Base-by-base conservation (phyloP, 2,888 invertebrate genomes). In the Pristionchus fissidentatus region DNA sequence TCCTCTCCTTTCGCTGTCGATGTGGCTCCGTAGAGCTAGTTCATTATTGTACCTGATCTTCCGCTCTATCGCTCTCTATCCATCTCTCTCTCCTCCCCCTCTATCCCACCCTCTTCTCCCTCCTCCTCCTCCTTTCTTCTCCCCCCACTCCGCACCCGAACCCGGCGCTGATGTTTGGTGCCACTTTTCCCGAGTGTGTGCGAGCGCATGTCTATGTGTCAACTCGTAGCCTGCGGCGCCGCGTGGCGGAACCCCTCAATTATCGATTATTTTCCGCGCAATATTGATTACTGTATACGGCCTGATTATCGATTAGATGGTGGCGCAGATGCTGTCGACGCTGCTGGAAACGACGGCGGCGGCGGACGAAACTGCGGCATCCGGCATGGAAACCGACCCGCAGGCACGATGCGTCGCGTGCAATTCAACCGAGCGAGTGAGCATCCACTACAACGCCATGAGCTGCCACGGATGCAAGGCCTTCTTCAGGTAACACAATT, bases 401-500 rank as follows among this genome's bases (percentile, higher is more conserved):
- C n/a, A n/a, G 73, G 13, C 43, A 5, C 77, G 86, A 41, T 89
- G 89, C 70, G 89, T 89, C 38, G 88, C 87, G 1, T 89, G 89
- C 80, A 87, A 87, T 22, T 86, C 86, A 32, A 87, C 88, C 3
- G 86, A 86, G 8, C 85, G 88, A 13, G 88, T 89, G 52, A 86
- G 87, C 15, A 87, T 89, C n/a, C 89, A 89, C 83, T 89, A 89
- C 83, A 88, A 88, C 62, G 89, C 89, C 80, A 86, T 87, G 57
- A 87, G 87, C n/a, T 89, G 89, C 41, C 89, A 89, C 75, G 89
- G 89, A 52, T 89, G 89, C 84, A 89, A 89, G 82, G 89, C 89
- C 0, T 89, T 89, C 80, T 87, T 87, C 83, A 66, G 87, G 85
- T 85, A 35, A 22, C 3, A 4, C 66, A 66, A 66, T 38, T n/a